phyloP scores from a whole-genome alignment of 2,797 vertebrate species.

The Falco naumanni region DNA sequence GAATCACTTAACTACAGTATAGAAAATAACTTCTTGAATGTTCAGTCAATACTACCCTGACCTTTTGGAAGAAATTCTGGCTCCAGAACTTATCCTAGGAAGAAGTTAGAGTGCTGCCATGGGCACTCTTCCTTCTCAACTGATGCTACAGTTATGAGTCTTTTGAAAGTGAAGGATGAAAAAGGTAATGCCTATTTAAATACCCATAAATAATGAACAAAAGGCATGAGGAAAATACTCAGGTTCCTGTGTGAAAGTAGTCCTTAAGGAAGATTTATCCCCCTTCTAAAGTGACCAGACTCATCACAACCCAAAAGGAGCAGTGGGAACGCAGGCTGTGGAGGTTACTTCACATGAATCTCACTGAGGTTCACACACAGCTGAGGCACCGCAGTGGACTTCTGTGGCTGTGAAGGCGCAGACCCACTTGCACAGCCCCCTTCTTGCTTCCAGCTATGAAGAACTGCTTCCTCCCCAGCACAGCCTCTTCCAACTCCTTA shows the following conservation, averaged over 20 bases:
- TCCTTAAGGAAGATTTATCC: background rate
- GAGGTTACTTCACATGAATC: background rate
- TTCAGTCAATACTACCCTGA: background rate
- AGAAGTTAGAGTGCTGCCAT: background rate
- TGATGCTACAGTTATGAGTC: background rate
- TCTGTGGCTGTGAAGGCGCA: background rate
- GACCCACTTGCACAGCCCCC: background rate
- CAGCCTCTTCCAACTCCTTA: background rate
- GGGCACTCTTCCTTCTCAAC: background rate
- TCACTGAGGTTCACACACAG: background rate
- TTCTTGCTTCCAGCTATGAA: background rate
- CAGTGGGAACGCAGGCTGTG: background rate
- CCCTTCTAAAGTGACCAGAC: too few relatives aligned
- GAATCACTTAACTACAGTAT: background rate
- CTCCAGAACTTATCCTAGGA: background rate
- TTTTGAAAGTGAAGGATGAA: background rate
- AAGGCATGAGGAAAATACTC: background rate
- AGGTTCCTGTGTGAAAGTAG: accelerated
- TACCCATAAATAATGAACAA: background rate
- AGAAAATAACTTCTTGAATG: background rate
- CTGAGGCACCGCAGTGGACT: background rate
- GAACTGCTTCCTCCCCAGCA: background rate
- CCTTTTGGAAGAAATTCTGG: background rate
- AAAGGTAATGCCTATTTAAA: background rate
- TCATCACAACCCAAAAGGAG: background rate